Conservation (phyloP, 2,113 vertebrate species). For the Pteruthius melanotis region DNA sequence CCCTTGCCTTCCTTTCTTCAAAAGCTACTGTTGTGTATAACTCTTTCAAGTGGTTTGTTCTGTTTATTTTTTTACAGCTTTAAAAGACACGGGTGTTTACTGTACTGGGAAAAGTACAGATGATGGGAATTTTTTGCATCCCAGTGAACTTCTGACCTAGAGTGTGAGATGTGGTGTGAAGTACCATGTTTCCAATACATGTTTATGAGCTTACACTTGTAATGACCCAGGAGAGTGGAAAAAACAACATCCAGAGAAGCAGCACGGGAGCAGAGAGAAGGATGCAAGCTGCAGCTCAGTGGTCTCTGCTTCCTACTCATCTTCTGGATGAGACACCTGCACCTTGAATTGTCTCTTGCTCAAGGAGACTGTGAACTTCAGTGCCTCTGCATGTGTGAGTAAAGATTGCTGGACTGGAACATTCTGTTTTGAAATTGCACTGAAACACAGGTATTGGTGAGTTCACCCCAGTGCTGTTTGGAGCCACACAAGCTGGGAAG, state of each 20-base stretch:
- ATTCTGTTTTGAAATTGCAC: background rate
- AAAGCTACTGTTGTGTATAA: accelerated
- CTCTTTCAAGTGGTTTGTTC: background rate
- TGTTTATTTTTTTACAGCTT: background rate
- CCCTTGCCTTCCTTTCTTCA: background rate
- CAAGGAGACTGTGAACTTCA: background rate
- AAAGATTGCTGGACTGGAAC: background rate
- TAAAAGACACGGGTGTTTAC: background rate
- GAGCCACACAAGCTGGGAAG: background rate
- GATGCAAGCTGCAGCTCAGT: background rate
- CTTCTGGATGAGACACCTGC: background rate
- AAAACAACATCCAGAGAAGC: background rate
- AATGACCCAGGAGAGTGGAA: background rate
- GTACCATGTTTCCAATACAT: background rate
- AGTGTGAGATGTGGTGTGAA: background rate
- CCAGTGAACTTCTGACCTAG: background rate
- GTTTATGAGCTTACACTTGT: background rate
- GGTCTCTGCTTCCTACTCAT: background rate
- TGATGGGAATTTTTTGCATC: background rate
- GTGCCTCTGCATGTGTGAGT: background rate
- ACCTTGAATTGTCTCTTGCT: background rate
- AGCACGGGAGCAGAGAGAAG: background rate
- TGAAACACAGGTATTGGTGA: background rate
- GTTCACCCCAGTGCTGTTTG: background rate
- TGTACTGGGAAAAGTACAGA: background rate